phyloP scores from a whole-genome alignment of 2,797 vertebrate genomes.

The Pipistrellus kuhlii region DNA sequence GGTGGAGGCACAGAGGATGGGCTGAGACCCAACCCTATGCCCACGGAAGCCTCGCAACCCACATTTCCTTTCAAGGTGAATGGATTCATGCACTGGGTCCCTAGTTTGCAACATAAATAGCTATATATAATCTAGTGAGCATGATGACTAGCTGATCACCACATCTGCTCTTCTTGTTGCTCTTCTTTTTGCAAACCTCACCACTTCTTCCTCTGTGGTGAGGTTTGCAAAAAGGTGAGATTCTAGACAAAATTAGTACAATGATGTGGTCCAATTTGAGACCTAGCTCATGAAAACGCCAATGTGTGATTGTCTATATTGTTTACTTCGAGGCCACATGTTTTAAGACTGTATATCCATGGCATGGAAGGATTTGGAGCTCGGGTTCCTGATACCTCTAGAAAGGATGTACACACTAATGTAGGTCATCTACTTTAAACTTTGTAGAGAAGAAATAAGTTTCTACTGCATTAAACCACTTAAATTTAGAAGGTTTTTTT shows the following conservation, averaged over 20 bases:
- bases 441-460: neutral
- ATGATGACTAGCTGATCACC: neutral
- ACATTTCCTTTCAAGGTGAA: too few species aligned
- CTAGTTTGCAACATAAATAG: neutral
- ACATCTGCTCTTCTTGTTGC: neutral
- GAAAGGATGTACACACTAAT: neutral
- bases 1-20: too few species aligned
- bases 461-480: neutral
- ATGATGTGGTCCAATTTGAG: neutral
- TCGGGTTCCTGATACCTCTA: neutral
- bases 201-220: neutral
- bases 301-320: neutral
- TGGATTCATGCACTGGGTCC: too few species aligned
- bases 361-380: too few species aligned
- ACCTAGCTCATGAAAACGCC: neutral
- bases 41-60: accelerated
- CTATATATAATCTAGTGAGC: neutral
- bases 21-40: too few species aligned
- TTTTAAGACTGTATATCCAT: neutral
- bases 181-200: too few species aligned
- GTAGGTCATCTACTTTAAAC: neutral
- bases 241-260: neutral
- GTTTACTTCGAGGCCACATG: neutral
- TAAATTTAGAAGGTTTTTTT: neutral
- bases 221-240: neutral